Conservation (phyloP, 2,113 vertebrate species). For the Notarius lentiginosus region DNA sequence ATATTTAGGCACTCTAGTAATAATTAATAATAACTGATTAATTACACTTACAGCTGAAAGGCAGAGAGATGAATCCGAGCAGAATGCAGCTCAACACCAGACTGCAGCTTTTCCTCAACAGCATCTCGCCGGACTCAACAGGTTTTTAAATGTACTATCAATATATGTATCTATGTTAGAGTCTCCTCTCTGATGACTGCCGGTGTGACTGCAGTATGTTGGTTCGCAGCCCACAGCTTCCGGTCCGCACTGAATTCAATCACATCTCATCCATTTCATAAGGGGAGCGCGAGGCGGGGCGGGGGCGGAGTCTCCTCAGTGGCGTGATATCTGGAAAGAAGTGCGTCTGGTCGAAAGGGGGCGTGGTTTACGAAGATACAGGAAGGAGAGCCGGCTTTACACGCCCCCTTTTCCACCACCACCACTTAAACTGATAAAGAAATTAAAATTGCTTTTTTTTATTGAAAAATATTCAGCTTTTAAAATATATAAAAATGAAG, state of each 20-base stretch:
- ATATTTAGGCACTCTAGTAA: neutral
- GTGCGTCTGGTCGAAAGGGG: constrained; percentile 53
- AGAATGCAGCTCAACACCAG: neutral
- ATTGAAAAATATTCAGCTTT: no score
- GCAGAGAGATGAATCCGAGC: constrained; percentile 12
- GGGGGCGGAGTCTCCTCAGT: constrained; percentile 67
- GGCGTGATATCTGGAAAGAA: constrained; percentile 71
- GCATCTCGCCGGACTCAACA: constrained; percentile 2
- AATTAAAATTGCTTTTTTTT: neutral
- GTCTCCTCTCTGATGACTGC: neutral
- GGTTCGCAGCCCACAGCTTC: neutral
- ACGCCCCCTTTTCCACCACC: neutral
- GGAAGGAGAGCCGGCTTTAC: neutral
- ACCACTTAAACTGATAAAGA: neutral
- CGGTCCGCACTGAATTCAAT: neutral
- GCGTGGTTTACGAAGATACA: constrained; percentile 53
- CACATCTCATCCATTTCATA: constrained; percentile 49
- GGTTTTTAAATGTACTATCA: neutral
- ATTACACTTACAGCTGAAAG: constrained; percentile 5
- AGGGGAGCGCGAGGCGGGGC: neutral
- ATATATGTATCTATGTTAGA: neutral
- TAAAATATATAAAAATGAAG: neutral
- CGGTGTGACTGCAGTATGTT: neutral
- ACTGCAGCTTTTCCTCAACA: neutral
- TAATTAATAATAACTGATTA: neutral